Conservation (phyloP, 2,113 vertebrate genomes). For the Thunnus thynnus region DNA sequence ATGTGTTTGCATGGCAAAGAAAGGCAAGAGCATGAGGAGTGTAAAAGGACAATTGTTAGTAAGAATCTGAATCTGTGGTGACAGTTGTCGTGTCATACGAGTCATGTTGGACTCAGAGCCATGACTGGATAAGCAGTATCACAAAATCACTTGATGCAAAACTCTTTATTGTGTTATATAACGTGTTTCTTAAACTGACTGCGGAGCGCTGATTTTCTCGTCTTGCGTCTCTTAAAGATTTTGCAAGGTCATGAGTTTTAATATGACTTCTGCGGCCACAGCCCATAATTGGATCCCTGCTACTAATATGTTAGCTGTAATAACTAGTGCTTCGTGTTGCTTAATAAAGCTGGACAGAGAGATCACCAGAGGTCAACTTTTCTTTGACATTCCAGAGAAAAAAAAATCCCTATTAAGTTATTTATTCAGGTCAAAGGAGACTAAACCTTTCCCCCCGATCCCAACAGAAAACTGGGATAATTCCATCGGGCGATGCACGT, state of each 20-base stretch:
- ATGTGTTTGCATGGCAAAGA: neutral
- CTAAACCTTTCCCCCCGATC: neutral
- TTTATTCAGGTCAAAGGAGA: neutral
- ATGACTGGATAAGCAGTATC: neutral
- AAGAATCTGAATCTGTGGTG: neutral
- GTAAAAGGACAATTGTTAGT: neutral
- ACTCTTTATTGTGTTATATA: neutral
- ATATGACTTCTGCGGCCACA: neutral
- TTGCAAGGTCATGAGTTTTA: slow-evolving; percentile 5
- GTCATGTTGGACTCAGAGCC: neutral
- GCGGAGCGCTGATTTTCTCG: neutral
- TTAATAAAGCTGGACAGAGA: neutral
- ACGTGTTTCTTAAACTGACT: neutral
- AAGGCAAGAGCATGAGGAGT: neutral
- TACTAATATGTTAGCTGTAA: slow-evolving; percentile 15
- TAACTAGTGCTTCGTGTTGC: neutral
- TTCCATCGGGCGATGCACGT: neutral
- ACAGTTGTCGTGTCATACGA: neutral
- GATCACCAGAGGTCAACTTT: slow-evolving; percentile 4
- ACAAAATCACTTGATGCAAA: neutral
- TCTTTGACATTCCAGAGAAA: neutral
- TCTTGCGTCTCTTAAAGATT: neutral
- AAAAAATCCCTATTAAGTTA: neutral
- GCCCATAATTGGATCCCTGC: slow-evolving; percentile 17
- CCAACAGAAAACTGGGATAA: neutral